Evolutionary conservation across 2,888 invertebrate species (phyloP).

Genomic region (Entomobrya multifasciata): DNA sequence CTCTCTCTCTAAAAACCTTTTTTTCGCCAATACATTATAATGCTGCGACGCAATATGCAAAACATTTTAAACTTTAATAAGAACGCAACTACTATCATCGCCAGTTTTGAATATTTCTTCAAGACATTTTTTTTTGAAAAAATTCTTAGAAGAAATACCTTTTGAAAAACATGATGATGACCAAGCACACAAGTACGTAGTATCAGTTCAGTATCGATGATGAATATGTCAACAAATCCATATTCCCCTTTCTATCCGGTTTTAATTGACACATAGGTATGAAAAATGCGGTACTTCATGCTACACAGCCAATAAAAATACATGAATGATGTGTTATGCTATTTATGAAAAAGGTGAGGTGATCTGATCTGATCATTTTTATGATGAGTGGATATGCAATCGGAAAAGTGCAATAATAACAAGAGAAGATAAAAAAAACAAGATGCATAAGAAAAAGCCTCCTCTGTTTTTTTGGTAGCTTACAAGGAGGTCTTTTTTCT

Average conservation of each 20-base stretch:
- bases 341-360: neutral
- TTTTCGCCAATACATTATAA: neutral
- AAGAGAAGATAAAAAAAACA: neutral
- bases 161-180: conserved; percentile 41
- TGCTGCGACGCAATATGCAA: neutral
- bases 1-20: neutral
- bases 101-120: conserved; percentile 34
- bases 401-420: conserved; percentile 22
- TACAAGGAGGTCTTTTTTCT: conserved; percentile 30
- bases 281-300: conserved; percentile 31
- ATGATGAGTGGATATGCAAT: conserved; percentile 40
- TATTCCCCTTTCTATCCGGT: conserved; percentile 22
- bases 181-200: conserved; percentile 48
- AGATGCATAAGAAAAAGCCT: neutral
- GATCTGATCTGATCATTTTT: neutral
- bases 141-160: conserved; percentile 54
- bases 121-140: conserved; percentile 23
- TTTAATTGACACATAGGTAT: conserved; percentile 22
- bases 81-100: neutral
- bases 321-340: neutral
- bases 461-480: neutral
- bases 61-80: too few relatives aligned
- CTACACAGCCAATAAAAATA: neutral
- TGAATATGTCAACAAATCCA: conserved; percentile 48
- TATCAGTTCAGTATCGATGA: conserved; percentile 26